Evolutionary conservation across 1,140 invertebrate species (phyloP).

Genomic region (Eurosta solidaginis): DNA sequence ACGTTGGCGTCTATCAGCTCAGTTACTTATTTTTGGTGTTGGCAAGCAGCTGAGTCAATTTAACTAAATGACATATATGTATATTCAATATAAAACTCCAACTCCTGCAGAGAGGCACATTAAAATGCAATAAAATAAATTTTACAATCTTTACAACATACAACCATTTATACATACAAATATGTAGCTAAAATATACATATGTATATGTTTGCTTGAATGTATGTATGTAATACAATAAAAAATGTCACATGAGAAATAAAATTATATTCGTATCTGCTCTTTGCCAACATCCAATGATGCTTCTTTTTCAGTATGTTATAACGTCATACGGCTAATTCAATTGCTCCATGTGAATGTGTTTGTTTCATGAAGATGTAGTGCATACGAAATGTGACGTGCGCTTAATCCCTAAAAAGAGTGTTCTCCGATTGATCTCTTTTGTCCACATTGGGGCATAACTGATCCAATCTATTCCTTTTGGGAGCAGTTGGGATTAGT

Average conservation of each 20-base stretch:
- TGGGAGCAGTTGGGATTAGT: too few species aligned
- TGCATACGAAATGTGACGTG: too few species aligned
- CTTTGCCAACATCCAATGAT: background rate
- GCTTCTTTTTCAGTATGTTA: background rate
- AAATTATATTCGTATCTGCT: too few species aligned
- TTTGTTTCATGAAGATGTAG: too few species aligned
- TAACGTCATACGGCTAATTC: background rate
- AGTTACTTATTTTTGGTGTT: background rate
- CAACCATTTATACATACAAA: background rate
- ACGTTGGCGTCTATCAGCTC: background rate
- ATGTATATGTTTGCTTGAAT: background rate
- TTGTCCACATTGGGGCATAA: too few species aligned
- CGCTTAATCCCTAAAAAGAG: too few species aligned
- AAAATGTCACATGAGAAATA: background rate
- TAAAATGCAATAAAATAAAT: slow-evolving; percentile 28
- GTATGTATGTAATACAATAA: background rate
- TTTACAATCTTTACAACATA: background rate
- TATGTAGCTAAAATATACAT: too few species aligned
- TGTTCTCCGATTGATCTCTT: too few species aligned
- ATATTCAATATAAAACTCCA: background rate
- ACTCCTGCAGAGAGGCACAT: slow-evolving; percentile 10
- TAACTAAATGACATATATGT: too few species aligned
- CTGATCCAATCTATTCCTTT: too few species aligned
- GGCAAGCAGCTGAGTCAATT: slow-evolving; percentile 23
- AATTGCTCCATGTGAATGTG: background rate